phyloP scores from a whole-genome alignment of 2,113 vertebrate species.

The Salvelinus alpinus region DNA sequence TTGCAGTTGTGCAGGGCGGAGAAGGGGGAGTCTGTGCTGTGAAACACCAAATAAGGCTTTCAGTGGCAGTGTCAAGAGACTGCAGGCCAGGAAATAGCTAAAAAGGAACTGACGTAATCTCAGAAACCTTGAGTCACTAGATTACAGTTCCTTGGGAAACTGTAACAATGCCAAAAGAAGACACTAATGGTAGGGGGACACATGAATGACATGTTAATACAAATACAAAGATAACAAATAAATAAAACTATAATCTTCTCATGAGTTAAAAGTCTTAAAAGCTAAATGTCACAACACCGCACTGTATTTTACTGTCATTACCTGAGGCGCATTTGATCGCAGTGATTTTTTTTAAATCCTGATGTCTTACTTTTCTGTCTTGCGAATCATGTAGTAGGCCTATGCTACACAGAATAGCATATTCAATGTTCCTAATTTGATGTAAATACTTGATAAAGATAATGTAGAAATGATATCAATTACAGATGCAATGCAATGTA shows the following conservation, averaged over 20 bases:
- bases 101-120: conserved; percentile 84
- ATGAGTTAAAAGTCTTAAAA: background rate
- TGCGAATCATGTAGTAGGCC: too few species aligned
- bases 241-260: background rate
- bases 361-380: too few species aligned
- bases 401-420: too few species aligned
- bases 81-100: conserved; percentile 84
- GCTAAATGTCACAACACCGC: too few species aligned
- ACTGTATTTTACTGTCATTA: too few species aligned
- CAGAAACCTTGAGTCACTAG: conserved; percentile 90
- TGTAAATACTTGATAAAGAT: too few species aligned
- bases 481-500: too few species aligned
- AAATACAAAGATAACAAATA: too few species aligned
- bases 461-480: too few species aligned
- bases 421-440: too few species aligned
- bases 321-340: too few species aligned
- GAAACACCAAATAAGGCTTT: conserved; percentile 91
- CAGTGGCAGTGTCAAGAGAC: conserved; percentile 53
- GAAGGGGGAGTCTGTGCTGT: conserved; percentile 60
- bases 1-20: conserved; percentile 49
- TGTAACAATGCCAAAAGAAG: conserved; percentile 71
- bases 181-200: background rate
- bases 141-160: conserved; percentile 75
- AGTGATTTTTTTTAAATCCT: too few species aligned
- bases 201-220: background rate